Conservation (phyloP, 2,797 vertebrate genomes). For the Thalassophryne amazonica region DNA sequence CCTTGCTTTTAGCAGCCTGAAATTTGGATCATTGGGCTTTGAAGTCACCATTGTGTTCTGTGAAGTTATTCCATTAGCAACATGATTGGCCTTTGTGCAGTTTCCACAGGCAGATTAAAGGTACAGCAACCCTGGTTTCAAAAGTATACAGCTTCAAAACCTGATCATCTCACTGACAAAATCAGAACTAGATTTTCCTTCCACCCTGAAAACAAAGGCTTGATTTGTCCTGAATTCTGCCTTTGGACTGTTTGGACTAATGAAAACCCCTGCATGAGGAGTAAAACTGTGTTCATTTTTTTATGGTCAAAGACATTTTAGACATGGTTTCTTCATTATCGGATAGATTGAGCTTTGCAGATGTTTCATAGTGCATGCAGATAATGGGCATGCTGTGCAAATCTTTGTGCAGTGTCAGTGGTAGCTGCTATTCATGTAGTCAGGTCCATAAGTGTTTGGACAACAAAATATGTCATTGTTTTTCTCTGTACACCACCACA, state of each 20-base stretch:
- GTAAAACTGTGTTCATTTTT: too few species aligned
- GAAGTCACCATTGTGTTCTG: conserved; percentile 44
- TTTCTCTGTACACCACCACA: too few species aligned
- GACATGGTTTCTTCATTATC: too few species aligned
- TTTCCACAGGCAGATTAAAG: conserved; percentile 53
- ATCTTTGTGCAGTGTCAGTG: too few species aligned
- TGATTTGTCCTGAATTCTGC: background rate
- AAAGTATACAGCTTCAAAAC: conserved; percentile 38
- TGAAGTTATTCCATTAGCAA: conserved; percentile 49
- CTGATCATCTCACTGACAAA: conserved; percentile 10
- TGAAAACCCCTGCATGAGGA: background rate
- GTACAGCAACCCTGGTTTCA: conserved; percentile 17
- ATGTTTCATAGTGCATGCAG: too few species aligned
- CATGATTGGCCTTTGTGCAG: conserved; percentile 29
- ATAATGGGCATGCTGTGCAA: too few species aligned
- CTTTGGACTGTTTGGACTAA: background rate
- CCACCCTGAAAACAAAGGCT: background rate
- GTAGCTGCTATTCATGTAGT: too few species aligned
- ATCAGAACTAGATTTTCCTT: conserved; percentile 1
- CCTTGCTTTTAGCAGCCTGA: conserved; percentile 23
- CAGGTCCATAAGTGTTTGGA: too few species aligned
- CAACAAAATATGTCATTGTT: too few species aligned
- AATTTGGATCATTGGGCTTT: conserved; percentile 39
- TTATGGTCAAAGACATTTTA: too few species aligned
- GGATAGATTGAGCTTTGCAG: too few species aligned